A percentile compares a stretch with the other conserved stretches of the same genome.
Conservation (phyloP, 2,797 vertebrate genomes). For the Sciaenops ocellatus region DNA sequence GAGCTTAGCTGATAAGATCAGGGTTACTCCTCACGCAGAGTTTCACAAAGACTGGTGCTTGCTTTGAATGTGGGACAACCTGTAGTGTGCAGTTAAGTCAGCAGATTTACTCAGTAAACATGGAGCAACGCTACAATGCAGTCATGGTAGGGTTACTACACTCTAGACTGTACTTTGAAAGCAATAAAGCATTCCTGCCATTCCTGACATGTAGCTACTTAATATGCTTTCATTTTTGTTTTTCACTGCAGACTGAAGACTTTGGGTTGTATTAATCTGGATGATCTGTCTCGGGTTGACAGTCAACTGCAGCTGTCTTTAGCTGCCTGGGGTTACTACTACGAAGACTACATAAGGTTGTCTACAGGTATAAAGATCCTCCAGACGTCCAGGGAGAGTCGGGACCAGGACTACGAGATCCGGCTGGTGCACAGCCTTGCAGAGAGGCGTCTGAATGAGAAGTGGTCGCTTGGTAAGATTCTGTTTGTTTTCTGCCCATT, state of each 20-base stretch:
- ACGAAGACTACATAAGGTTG: conserved; percentile 88
- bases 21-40: neutral
- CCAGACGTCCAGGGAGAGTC: conserved; percentile 82
- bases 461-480: conserved; percentile 88
- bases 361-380: conserved; percentile 87
- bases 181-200: neutral
- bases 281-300: conserved; percentile 88
- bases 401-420: conserved; percentile 88
- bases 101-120: conserved; percentile 12
- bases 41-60: conserved; percentile 39
- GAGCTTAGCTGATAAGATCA: conserved; percentile 34
- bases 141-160: neutral
- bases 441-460: conserved; percentile 88
- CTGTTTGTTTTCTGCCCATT: neutral
- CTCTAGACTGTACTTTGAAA: neutral
- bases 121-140: neutral
- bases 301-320: conserved; percentile 86
- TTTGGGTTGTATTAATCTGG: conserved; percentile 86
- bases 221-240: conserved; percentile 34
- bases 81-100: conserved; percentile 20
- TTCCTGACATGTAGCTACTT: neutral
- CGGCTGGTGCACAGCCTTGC: conserved; percentile 87
- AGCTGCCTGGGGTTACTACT: conserved; percentile 88
- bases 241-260: conserved; percentile 81
- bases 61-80: conserved; percentile 15